These are phyloP conservation scores for Mesocentrotus franciscanus DNA, from an alignment of 53 echinoderm and acorn worm genomes.

Conservation along the genomic window DNA sequence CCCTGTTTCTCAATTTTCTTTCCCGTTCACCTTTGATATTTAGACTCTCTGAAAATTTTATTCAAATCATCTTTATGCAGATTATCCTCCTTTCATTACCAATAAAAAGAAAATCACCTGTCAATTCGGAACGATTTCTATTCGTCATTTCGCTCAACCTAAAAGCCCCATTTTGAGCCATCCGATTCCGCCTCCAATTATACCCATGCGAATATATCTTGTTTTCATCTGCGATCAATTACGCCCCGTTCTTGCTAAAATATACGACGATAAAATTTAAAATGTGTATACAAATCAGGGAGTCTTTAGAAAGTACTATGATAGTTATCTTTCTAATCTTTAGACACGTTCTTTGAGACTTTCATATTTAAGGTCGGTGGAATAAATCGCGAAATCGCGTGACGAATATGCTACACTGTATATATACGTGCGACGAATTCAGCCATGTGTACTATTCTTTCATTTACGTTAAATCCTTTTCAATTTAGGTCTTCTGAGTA, in stretches of 20 bases:
- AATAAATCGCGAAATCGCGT: not conserved
- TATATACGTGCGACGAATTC: no score
- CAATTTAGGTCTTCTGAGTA: not conserved
- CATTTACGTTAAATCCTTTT: not conserved
- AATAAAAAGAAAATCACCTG: not conserved
- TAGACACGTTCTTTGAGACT: not conserved
- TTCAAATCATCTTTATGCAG: not conserved
- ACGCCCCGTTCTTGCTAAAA: not conserved
- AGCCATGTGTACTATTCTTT: not conserved
- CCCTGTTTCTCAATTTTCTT: not conserved
- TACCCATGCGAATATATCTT: not conserved
- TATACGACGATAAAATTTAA: not conserved
- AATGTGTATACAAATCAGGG: not conserved
- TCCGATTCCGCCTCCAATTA: not conserved
- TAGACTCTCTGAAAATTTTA: not conserved
- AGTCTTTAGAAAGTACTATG: not conserved
- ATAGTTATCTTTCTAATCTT: not conserved
- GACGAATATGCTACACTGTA: not conserved
- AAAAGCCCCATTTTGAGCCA: constrained; percentile 8
- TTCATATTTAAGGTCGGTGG: not conserved
- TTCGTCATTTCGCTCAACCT: not conserved
- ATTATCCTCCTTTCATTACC: not conserved
- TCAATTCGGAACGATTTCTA: not conserved
- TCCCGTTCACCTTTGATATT: not conserved
- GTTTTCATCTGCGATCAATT: not conserved